A percentile compares a stretch with the other conserved stretches of the same genome.
Evolutionary conservation across 1,140 invertebrate species (phyloP).

Genomic region (Dinoponera quadriceps): DNA sequence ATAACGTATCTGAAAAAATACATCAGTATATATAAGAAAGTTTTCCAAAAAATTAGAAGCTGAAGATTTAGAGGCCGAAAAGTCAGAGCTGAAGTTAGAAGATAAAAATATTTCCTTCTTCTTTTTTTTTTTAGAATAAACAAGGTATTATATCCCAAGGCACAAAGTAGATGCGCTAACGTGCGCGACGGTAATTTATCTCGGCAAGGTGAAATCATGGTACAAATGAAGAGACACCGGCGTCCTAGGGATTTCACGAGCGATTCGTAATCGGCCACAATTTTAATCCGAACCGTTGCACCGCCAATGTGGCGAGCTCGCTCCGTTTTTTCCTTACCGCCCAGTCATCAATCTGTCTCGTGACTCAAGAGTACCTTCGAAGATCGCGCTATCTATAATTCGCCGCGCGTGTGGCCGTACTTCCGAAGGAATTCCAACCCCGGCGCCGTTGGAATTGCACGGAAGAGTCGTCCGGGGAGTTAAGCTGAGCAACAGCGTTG

Average conservation of each 20-base stretch:
- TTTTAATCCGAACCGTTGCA: slow-evolving; percentile 43
- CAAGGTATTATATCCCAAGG: not conserved
- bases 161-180: not conserved
- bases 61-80: too few species aligned
- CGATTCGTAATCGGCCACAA: not conserved
- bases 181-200: not conserved
- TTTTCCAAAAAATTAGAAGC: too few species aligned
- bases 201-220: not conserved
- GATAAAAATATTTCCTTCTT: not conserved
- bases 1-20: not conserved
- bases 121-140: too few species aligned
- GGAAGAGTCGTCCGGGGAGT: slow-evolving; percentile 71
- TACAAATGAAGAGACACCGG: not conserved
- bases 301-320: slow-evolving; percentile 34
- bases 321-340: not conserved
- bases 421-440: slow-evolving; percentile 71
- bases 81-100: not conserved
- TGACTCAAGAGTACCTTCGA: slow-evolving; percentile 58
- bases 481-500: slow-evolving; percentile 71
- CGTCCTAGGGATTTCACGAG: not conserved
- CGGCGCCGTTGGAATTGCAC: slow-evolving; percentile 69
- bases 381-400: slow-evolving; percentile 70
- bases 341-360: slow-evolving; percentile 58
- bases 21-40: too few species aligned
- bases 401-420: slow-evolving; percentile 56